Evolutionary conservation across 2,797 vertebrate genomes (phyloP), one percentile per base, ranked within the genome.

Genomic region (Sebastes itinus): DNA sequence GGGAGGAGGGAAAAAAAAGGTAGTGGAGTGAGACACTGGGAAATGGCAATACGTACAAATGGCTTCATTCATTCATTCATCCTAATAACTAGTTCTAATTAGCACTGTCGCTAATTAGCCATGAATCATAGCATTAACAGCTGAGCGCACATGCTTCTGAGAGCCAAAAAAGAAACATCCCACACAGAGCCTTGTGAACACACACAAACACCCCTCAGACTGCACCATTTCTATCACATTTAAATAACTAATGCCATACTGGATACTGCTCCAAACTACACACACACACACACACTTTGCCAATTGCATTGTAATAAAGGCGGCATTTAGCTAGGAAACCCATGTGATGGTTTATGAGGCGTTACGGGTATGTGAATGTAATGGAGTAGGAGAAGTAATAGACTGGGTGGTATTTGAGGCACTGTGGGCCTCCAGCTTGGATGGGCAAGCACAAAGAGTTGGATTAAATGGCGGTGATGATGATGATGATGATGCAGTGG

Each of bases 101-200:
- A 94, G 92, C 90, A 85, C 86, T 88, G 89, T 83, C 67, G 79
- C 94, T 95, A 95, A 95, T 96, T 94, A 94, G 89, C 92, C 92
- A 91, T 93, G 93, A 95, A 95, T 95, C 92, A 92, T 87, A 68
- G 75, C 62, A 85, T 93, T 95, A 94, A 87, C 92, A 93, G 92
- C 92, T 89, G 87, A 95, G 85, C 74, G 77, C 42, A 61, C 82
- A 78, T 70, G 85, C 88, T 81, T 90, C 80, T 72, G 72, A 87
- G 84, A 84, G 87, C 88, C 83, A 88, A 81, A 87, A 80, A 85
- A 80, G 72, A 81, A 78, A 56, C 76, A 74, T 78, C 70, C 35
- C 82, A 73, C 84, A 58, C 68, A 54, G 18, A 71, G 32, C 54
- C 59, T 58, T 14, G 1, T 4, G 6, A 55, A 65, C 32, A 75